phyloP scores from a whole-genome alignment of 2,113 vertebrate species.

The Amphiprion percula region DNA sequence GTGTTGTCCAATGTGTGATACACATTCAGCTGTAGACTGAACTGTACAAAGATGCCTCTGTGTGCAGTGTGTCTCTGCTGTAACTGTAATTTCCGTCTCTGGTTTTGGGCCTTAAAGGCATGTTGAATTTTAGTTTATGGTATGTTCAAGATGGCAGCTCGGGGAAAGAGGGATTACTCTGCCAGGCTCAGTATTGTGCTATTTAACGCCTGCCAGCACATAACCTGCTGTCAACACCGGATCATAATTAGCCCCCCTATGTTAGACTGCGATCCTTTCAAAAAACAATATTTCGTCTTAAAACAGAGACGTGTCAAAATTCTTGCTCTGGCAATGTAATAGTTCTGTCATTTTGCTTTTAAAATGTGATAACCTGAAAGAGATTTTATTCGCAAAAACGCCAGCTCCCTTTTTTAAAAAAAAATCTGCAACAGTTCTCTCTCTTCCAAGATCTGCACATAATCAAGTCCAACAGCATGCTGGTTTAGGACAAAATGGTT shows the following conservation, averaged over 20 bases:
- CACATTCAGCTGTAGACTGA: neutral
- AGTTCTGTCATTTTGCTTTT: neutral
- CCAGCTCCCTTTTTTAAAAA: neutral
- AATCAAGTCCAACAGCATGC: neutral
- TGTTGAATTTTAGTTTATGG: constrained; percentile 40
- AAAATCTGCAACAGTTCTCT: neutral
- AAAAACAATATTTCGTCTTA: neutral
- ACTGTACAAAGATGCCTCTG: constrained; percentile 7
- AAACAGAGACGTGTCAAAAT: neutral
- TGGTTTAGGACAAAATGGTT: neutral
- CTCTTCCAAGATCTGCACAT: neutral
- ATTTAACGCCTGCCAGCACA: constrained; percentile 63
- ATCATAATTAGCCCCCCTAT: constrained; percentile 68
- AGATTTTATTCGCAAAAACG: neutral
- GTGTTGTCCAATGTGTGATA: constrained; percentile 3
- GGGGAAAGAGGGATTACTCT: constrained; percentile 57
- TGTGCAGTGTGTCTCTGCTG: constrained; percentile 23
- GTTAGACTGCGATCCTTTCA: neutral
- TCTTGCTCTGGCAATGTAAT: neutral
- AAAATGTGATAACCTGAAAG: neutral
- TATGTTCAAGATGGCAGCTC: constrained; percentile 51
- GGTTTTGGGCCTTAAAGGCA: constrained; percentile 21
- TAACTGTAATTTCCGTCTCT: constrained; percentile 40
- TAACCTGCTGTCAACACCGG: constrained; percentile 55
- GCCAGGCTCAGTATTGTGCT: constrained; percentile 52